Conservation (phyloP, 2,113 vertebrate genomes). For the Heterotis niloticus region DNA sequence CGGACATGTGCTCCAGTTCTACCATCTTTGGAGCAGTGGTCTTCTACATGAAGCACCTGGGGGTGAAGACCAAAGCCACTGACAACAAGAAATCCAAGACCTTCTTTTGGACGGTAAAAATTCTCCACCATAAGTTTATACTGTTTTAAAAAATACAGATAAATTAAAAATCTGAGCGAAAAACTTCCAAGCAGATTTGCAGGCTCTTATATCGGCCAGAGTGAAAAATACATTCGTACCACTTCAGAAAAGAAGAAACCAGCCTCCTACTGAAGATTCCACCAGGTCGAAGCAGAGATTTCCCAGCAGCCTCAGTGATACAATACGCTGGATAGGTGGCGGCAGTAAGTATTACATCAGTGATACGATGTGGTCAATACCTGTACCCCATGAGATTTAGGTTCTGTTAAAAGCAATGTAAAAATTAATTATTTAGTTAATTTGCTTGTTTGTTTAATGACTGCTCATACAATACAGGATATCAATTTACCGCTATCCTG, state of each 20-base stretch:
- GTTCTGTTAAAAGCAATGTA: too few relatives aligned
- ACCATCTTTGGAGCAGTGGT: slow-evolving; percentile 72
- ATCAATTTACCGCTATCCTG: too few relatives aligned
- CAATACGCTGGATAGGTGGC: slow-evolving; percentile 63
- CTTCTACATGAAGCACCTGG: slow-evolving; percentile 81
- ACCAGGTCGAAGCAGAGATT: slow-evolving; percentile 65
- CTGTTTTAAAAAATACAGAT: background rate
- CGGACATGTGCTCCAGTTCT: slow-evolving; percentile 51
- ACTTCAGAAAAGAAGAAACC: slow-evolving; percentile 58
- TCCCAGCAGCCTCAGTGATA: slow-evolving; percentile 63
- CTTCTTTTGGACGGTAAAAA: slow-evolving; percentile 68
- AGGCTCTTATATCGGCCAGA: background rate
- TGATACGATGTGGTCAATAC: background rate
- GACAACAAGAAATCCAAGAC: slow-evolving; percentile 81
- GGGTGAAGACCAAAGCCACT: slow-evolving; percentile 73
- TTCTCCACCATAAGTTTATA: background rate
- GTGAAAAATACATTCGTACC: background rate
- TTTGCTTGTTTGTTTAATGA: too few relatives aligned
- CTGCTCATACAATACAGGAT: too few relatives aligned
- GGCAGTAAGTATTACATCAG: slow-evolving; percentile 48
- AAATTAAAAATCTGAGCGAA: background rate
- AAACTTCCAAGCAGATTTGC: background rate
- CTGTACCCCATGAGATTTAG: background rate
- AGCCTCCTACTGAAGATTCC: slow-evolving; percentile 56
- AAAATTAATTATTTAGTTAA: too few relatives aligned